Percentiles rank a stretch among this genome's conserved stretches.
Evolutionary conservation across 2,797 vertebrate species (phyloP).

Genomic region (Acanthornis magna): DNA sequence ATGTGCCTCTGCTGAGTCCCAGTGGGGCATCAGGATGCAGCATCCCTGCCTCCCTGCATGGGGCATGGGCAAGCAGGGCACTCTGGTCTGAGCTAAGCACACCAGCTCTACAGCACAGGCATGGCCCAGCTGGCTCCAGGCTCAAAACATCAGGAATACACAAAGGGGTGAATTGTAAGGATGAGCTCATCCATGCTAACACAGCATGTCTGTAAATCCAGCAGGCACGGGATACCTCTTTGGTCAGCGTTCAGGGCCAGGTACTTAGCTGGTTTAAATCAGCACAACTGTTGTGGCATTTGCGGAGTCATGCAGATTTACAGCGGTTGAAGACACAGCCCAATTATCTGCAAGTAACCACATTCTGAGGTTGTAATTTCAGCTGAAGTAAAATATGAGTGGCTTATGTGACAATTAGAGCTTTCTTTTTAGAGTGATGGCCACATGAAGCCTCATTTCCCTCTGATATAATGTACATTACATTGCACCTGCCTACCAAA

Average conservation of each 20-base stretch:
- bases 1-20: not conserved
- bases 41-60: not conserved
- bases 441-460: not conserved
- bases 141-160: not conserved
- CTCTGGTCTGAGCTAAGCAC: not conserved
- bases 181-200: not conserved
- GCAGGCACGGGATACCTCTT: not conserved
- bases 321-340: not conserved
- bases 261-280: not conserved
- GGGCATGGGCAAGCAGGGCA: not conserved
- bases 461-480: not conserved
- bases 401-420: not conserved
- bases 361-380: not conserved
- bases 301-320: not conserved
- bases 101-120: not conserved
- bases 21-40: fast-evolving
- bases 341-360: not conserved
- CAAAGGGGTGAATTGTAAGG: not conserved
- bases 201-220: not conserved
- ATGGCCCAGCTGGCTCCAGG: not conserved
- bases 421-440: not conserved
- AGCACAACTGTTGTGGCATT: not conserved
- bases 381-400: not conserved
- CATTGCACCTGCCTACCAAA: not conserved
- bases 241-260: not conserved